Evolutionary conservation across 2,888 invertebrate genomes (phyloP), one percentile per base, ranked within the genome.

Genomic region (Stomorhina lunata): DNA sequence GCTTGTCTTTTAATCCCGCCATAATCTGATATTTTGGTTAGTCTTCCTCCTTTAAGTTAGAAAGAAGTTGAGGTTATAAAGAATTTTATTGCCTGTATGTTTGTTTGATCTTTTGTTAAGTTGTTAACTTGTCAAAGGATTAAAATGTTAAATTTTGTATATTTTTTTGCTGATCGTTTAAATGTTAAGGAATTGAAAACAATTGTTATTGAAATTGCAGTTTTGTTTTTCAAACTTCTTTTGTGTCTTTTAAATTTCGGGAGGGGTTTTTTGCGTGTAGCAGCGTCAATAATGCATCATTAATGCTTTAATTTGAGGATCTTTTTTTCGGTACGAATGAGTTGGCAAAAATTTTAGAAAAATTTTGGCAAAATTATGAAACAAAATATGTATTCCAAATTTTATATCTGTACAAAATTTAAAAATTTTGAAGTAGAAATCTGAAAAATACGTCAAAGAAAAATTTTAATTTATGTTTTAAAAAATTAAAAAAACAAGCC

Each of bases 221-320:
- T 68, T 71, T 76, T 66, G 57, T 55, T 32, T 50, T 48, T n/a
- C n/a, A 53, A 66, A 25, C 53, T 55, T 22, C 10, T 34, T 55
- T 45, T n/a, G 6, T 3, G 20, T 37, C 34, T 69, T 61, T 10
- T 34, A 43, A 4, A 1, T 22, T 63, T 12, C 53, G n/a, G 15
- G 10, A 12, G 17, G 27, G 20, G 29, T 12, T 50, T 71, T 83
- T 83, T 85, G 80, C 85, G 86, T 87, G 84, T 76, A 88, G 48
- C 86, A 88, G 89, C 88, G 88, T 89, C 88, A 89, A 89, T 88
- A 88, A 88, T 88, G 89, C 89, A 89, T 89, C 87, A 88, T 89
- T 88, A 87, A 89, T 88, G 89, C 86, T 86, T 73, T 80, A 73
- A 79, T 79, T 73, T 80, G 48, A 37, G 17, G 1, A 9, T 12